These are phyloP conservation scores for Spialia ferax DNA, from an alignment of 2,888 invertebrate species.

Conservation along the genomic window DNA sequence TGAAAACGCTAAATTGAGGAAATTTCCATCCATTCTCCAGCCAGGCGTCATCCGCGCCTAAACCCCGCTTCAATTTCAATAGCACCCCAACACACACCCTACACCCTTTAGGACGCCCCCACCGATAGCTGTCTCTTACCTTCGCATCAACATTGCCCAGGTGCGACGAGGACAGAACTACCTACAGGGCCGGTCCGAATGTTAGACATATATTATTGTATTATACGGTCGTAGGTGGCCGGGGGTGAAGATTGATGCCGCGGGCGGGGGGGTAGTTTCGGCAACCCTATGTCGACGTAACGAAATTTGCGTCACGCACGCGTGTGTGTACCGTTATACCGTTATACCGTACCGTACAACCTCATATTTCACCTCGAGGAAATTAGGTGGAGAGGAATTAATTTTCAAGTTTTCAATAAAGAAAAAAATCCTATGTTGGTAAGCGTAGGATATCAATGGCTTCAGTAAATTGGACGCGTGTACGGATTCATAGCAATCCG, in stretches of 20 bases:
- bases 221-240: conserved; percentile 84
- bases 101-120: conserved; percentile 86
- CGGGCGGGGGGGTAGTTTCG: conserved; percentile 77
- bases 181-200: conserved; percentile 86
- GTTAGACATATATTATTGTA: conserved; percentile 87
- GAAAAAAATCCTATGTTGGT: conserved; percentile 66
- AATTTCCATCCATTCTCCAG: conserved; percentile 87
- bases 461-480: conserved; percentile 67
- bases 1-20: conserved; percentile 86
- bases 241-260: conserved; percentile 85
- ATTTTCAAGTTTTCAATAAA: conserved; percentile 83
- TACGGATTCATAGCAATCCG: conserved; percentile 60
- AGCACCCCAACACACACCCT: conserved; percentile 84
- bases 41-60: conserved; percentile 86
- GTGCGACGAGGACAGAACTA: conserved; percentile 62
- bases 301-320: conserved; percentile 80
- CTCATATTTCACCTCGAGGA: conserved; percentile 81
- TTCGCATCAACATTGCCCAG: conserved; percentile 46
- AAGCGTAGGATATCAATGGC: conserved; percentile 54
- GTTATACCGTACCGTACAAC: too few relatives aligned
- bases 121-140: conserved; percentile 62
- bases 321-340: conserved; percentile 73
- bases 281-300: conserved; percentile 83
- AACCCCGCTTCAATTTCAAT: conserved; percentile 87
- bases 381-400: conserved; percentile 82